phyloP scores from a whole-genome alignment of 92 coral and sea anemone genomes.

The Umimayanthus kanabou region DNA sequence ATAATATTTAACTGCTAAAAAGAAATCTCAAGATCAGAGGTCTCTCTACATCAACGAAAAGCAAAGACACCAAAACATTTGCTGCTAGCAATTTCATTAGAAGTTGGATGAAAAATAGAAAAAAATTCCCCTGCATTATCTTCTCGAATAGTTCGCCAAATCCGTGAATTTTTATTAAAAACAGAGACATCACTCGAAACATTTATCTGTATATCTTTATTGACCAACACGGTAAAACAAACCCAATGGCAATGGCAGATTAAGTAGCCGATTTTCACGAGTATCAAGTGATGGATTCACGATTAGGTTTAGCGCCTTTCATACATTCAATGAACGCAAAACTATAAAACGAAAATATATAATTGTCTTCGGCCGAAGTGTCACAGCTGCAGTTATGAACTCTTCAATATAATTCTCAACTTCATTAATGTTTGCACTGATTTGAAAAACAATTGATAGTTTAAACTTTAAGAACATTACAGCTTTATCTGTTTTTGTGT shows the following conservation, averaged over 20 bases:
- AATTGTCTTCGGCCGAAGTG: constrained; percentile 22
- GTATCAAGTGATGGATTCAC: not conserved
- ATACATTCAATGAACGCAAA: constrained; percentile 10
- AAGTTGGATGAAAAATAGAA: not conserved
- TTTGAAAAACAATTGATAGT: constrained; percentile 43
- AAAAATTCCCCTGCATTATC: not conserved
- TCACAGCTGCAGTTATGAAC: constrained; percentile 37
- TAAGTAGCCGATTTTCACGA: constrained; percentile 3
- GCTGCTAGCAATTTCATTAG: not conserved
- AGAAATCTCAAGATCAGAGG: not conserved
- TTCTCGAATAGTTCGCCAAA: not conserved
- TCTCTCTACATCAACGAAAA: not conserved
- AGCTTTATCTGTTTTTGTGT: constrained; percentile 18
- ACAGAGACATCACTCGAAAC: not conserved
- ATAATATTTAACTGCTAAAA: not conserved
- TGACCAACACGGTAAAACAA: constrained; percentile 6
- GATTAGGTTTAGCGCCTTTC: not conserved
- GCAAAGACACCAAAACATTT: not conserved
- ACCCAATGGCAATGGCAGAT: not conserved
- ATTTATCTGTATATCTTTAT: constrained; percentile 7
- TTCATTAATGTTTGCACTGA: constrained; percentile 47
- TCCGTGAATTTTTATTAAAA: not conserved
- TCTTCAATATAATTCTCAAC: constrained; percentile 35
- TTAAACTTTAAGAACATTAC: constrained; percentile 8
- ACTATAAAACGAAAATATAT: constrained; percentile 32